phyloP scores from a whole-genome alignment of 2,888 invertebrate genomes.

The Thumatha senex region DNA sequence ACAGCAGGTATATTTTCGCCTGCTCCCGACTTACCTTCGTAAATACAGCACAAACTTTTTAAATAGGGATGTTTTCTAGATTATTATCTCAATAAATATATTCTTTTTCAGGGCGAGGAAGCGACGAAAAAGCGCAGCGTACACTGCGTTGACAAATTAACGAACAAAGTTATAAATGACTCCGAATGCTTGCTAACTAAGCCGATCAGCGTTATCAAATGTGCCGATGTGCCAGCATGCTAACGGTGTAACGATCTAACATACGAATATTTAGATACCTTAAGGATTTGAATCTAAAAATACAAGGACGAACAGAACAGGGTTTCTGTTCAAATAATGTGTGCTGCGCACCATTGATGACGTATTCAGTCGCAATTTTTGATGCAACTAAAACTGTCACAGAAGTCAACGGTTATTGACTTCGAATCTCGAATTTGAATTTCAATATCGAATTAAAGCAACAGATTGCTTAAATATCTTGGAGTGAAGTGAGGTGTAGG shows the following conservation, averaged over 20 bases:
- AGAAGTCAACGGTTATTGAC: background rate
- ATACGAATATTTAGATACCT: constrained; percentile 3
- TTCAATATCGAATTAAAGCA: constrained; percentile 16
- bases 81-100: too few species aligned
- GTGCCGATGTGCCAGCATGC: constrained; percentile 80
- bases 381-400: background rate
- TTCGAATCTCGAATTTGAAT: background rate
- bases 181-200: constrained; percentile 86
- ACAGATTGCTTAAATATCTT: too few species aligned
- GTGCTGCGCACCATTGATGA: constrained; percentile 1
- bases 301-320: constrained; percentile 2
- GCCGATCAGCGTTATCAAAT: constrained; percentile 87
- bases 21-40: too few species aligned
- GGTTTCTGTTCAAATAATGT: background rate
- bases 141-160: constrained; percentile 89
- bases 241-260: constrained; percentile 26
- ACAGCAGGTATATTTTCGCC: too few species aligned
- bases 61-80: too few species aligned
- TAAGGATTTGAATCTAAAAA: background rate
- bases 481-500: constrained; percentile 27
- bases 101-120: constrained; percentile 68
- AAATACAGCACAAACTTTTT: too few species aligned
- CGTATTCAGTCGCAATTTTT: background rate
- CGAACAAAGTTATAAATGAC: constrained; percentile 89
- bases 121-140: constrained; percentile 86